Base-by-base conservation (phyloP, 2,113 vertebrate species). In the Odontophorus gujanensis region DNA sequence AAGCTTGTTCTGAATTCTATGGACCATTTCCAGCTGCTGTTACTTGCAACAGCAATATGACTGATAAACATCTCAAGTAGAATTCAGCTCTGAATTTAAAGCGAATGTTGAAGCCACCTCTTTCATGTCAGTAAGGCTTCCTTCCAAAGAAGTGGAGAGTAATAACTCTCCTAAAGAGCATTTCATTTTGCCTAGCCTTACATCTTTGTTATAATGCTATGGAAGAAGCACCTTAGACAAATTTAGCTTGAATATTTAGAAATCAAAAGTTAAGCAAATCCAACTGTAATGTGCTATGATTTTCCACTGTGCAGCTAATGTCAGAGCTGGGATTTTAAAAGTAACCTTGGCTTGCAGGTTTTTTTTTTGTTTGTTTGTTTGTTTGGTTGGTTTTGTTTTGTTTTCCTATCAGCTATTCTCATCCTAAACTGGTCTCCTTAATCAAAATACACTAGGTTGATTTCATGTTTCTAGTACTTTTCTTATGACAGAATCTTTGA, bases 271-370 rank as follows among this genome's bases (percentile, higher is more conserved):
- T 11, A 86, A 81, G 34, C 24, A 78, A 9, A 53, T 53, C 26
- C 26, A 53, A 80, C 19, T 1, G 0, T 34, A 93, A 66, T 0
- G 3, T 21, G 63, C 0, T 0, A 21, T 17, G 48, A 10, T 21
- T 81, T 91, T 85, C 57, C 34, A 28, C 26, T 48, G 34, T 0
- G 1, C 2, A 8, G 40, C 24, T 84, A 48, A 63, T 57, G 51
- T 18, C 40, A 79, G 34, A 86, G 19, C 3, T 61, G 20, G 22
- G 18, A 73, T 82, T 91, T 91, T 45, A 45, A 66, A 76, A 73
- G 17, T 51, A 75, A 43, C 32, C 24, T 75, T 85, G 34, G 51
- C 42, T 67, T 34, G 11, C 74, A 42, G 16, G 17, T 87, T 90
- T 89, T 11, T 47, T 45, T 76, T 87, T 38, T 38, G 9, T 38